Evolutionary conservation across 2,888 invertebrate genomes (phyloP).

Genomic region (Tenodera sinensis): DNA sequence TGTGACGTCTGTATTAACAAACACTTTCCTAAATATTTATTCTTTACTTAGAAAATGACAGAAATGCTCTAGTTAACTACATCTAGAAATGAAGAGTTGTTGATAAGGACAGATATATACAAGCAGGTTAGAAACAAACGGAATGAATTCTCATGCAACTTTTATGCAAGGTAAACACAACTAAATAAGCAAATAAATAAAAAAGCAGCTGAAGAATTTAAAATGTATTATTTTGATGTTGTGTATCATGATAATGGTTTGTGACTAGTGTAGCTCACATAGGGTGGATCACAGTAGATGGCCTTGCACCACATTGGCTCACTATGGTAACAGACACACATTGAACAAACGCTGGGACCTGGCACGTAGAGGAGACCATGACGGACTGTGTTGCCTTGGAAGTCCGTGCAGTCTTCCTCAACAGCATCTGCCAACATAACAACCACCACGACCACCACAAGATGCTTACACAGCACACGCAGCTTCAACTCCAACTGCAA

Average conservation of each 20-base stretch:
- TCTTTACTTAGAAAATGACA: not conserved
- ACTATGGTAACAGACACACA: constrained; percentile 82
- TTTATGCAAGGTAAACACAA: not conserved
- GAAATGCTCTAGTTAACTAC: not conserved
- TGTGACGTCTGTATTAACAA: not conserved
- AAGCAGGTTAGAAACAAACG: not conserved
- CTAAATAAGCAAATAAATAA: not conserved
- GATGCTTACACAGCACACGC: constrained; percentile 1
- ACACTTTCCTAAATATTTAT: not conserved
- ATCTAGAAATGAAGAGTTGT: not conserved
- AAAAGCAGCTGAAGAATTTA: not conserved
- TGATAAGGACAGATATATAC: not conserved
- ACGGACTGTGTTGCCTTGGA: constrained; percentile 71
- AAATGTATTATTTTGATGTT: not conserved
- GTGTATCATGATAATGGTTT: not conserved
- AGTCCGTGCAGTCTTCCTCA: constrained; percentile 79
- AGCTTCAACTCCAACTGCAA: not conserved
- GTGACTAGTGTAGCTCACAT: constrained; percentile 56
- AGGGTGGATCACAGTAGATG: constrained; percentile 81
- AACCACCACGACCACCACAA: constrained; percentile 19
- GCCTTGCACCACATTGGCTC: constrained; percentile 85
- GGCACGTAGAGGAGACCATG: constrained; percentile 81
- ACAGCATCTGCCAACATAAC: constrained; percentile 50
- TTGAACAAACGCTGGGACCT: constrained; percentile 78
- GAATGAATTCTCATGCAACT: not conserved